A percentile compares a stretch with the other conserved stretches of the same genome.
Conservation (phyloP, 30 jellyfish, hydroid and myxozoan species). For the Turritopsis dohrnii region DNA sequence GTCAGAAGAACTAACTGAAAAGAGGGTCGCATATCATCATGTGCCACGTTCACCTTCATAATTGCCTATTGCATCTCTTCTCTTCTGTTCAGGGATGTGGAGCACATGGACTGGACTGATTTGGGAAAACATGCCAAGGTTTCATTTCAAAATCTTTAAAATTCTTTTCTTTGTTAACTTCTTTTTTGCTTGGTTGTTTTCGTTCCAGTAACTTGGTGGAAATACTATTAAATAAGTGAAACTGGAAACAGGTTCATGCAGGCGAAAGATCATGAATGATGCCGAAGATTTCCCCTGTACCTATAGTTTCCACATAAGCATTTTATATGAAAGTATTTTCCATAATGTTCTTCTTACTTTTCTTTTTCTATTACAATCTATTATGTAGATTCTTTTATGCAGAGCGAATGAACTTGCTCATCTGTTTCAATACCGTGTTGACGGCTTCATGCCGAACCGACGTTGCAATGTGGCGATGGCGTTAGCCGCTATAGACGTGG, state of each 20-base stretch:
- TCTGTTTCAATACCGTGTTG: constrained; percentile 69
- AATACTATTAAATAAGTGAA: no score
- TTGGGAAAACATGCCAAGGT: constrained; percentile 73
- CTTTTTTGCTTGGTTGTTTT: neutral
- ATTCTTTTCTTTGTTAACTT: neutral
- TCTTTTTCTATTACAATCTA: neutral
- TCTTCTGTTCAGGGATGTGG: constrained; percentile 65
- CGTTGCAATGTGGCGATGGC: constrained; percentile 85
- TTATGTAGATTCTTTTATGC: constrained; percentile 69
- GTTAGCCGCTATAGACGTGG: constrained; percentile 82
- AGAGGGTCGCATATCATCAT: neutral
- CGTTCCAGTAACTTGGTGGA: no score
- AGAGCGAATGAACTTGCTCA: constrained; percentile 62
- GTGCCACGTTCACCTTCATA: neutral
- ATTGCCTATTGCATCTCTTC: neutral
- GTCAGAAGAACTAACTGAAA: neutral
- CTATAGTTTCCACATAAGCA: no score
- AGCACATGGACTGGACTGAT: constrained; percentile 38
- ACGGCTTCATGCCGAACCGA: constrained; percentile 83
- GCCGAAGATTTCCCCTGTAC: no score
- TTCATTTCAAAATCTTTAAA: neutral
- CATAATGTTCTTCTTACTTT: no score
- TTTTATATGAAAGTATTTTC: neutral
- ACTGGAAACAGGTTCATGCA: no score
- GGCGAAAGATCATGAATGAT: no score